A percentile compares a stretch with the other conserved stretches of the same genome.
Evolutionary conservation across 2,113 vertebrate species (phyloP).

Genomic region (Nesoenas mayeri): DNA sequence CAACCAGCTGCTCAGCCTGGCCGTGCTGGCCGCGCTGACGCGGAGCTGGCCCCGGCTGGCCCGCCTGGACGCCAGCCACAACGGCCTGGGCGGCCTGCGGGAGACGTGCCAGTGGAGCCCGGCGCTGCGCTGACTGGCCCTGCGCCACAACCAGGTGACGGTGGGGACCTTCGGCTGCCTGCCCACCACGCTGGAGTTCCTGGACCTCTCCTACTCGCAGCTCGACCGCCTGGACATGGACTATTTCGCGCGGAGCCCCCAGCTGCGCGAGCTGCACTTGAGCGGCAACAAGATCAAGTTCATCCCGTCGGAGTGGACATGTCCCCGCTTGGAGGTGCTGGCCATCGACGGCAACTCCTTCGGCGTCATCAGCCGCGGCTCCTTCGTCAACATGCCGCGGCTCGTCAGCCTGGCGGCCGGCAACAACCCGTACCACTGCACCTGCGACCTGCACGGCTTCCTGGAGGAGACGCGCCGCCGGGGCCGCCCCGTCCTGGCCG

Average conservation of each 20-base stretch:
- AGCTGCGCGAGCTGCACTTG: slow-evolving; percentile 73
- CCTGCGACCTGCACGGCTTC: slow-evolving; percentile 82
- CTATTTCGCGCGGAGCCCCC: slow-evolving; percentile 73
- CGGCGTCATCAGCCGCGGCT: slow-evolving; percentile 75
- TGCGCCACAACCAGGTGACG: slow-evolving; percentile 73
- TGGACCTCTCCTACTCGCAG: slow-evolving; percentile 81
- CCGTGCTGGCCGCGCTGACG: slow-evolving; percentile 64
- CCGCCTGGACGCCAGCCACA: slow-evolving; percentile 77
- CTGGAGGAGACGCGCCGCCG: slow-evolving; percentile 68
- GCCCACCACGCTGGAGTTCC: slow-evolving; percentile 74
- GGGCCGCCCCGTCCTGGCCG: slow-evolving; percentile 68
- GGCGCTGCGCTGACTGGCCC: slow-evolving; percentile 71
- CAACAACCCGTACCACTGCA: slow-evolving; percentile 87
- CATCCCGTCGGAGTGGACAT: slow-evolving; percentile 79
- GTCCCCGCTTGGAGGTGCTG: slow-evolving; percentile 63
- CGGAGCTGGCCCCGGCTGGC: slow-evolving; percentile 69
- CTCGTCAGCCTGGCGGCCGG: slow-evolving; percentile 75
- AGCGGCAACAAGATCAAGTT: slow-evolving; percentile 88
- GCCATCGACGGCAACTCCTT: slow-evolving; percentile 85
- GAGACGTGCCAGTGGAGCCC: slow-evolving; percentile 73
- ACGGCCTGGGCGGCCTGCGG: slow-evolving; percentile 62
- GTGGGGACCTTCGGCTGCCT: slow-evolving; percentile 74
- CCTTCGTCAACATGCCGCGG: slow-evolving; percentile 77
- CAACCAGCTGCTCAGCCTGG: slow-evolving; percentile 76
- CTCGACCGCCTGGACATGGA: slow-evolving; percentile 79